Evolutionary conservation across 2,888 invertebrate genomes (phyloP), one percentile per base, ranked within the genome.

Genomic region (Scaptodrosophila latifasciaeformis): DNA sequence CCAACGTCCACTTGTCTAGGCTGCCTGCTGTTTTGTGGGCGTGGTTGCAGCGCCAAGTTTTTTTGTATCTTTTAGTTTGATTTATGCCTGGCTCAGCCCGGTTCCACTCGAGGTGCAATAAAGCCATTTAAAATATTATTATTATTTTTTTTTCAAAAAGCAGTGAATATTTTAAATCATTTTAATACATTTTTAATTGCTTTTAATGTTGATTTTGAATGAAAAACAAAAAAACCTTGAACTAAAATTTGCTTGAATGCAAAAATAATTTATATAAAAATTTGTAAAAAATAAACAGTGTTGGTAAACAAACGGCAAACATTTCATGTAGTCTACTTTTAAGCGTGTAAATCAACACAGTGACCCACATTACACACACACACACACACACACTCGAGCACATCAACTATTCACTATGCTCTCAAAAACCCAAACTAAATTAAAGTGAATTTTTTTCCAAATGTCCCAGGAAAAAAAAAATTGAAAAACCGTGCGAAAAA

Each of bases 361-460:
- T 9, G 18, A 17, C 15, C 17, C 12, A 35, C 13, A 48, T 39
- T 29, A 10, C 27, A 39, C 59, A 54, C 54, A 54, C 64, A 75
- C 79, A 78, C 79, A 71, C 48, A 80, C 52, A 74, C 69, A 48
- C 18, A 6, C 24, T 9, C 29, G 10, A 46, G 21, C 31, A 15
- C 18, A 10, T 30, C 27, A 24, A 19, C 12, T 31, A 24, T 19
- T 49, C 30, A n/a, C 37, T 43, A 40, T 50, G 68, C 66, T 60
- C 76, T 75, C 70, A 68, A 77, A 49, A 78, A 78, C 76, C 66
- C 64, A 75, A 75, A 81, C 75, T 78, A 81, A 81, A 75, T 75
- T 75, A 81, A 75, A 75, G 81, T 75, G 75, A 81, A 75, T 81
- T 81, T 78, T 81, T 66, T 77, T 70, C 70, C 60, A 80, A 74